Base-by-base conservation (phyloP, 35 echinoderm and acorn worm species). In the Apostichopus californicus region DNA sequence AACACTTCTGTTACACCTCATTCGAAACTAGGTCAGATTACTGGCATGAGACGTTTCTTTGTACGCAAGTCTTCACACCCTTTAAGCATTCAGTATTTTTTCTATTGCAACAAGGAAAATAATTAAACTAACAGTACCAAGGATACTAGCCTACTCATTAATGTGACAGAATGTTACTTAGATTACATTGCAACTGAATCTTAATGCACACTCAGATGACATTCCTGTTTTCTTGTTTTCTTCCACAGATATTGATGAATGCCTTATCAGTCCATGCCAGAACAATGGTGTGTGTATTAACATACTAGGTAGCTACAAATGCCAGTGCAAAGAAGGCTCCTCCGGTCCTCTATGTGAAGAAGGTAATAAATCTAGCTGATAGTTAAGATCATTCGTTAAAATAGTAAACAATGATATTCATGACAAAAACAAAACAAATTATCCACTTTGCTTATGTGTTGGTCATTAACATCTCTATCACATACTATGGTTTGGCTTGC, bases 261-360 rank as follows among this genome's bases (percentile, higher is more conserved):
- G 86, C 60, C 34, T 89, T 9, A 52, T 25, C 52, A 25, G n/a
- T n/a, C 86, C 86, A 89, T 89, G 86, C 26, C 5, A 72, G 61
- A 89, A 89, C 52, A 21, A 72, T 53, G 86, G 86, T 13, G n/a
- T 75, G 5, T 89, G 86, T 55, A 0, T 89, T 7, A 89, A 89
- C 18, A 66, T 75, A 89, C 8, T 55, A 34, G 86, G 86, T 75
- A 52, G 13, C 46, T 89, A 72, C 57, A 72, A 54, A 89, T 89
- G 86, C 60, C 46, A 52, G 17, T 89, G 86, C 6, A 64, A 64
- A 46, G 86, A 89, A 34, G 86, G 86, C 68, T 89, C 55, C 52
- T 89, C 86, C 3, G 86, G 86, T 52, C 61, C 86, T 66, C 61
- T 26, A 8, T 89, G 86, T 54, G 86, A 75, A 89, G 25, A 75